Evolutionary conservation across 2,113 vertebrate species (phyloP), one percentile per base, ranked within the genome.

Genomic region (Rostratula benghalensis): DNA sequence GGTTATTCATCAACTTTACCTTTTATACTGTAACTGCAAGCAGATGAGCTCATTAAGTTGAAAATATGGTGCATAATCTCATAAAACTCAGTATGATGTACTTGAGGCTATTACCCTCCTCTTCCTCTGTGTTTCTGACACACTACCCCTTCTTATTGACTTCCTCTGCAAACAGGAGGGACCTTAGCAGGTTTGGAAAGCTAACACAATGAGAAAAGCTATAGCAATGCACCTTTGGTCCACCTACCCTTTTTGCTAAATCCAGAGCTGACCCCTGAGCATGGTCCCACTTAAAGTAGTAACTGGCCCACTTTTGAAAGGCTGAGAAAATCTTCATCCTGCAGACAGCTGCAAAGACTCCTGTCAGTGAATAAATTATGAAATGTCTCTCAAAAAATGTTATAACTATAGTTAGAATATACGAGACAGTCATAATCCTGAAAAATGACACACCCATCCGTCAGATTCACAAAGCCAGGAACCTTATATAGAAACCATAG

Each of bases 401-500:
- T 89, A 59, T 51, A 89, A 64, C 65, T 93, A 50, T 31, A 84
- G 64, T 78, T 89, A 84, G 65, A 87, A 82, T 39, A 75, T 10
- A 81, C 0, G 5, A 76, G 8, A 94, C 92, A 89, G 65, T 94
- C 81, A 89, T 18, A 50, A n/a, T 53, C 11, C 33, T 87, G 48
- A 75, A 63, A 92, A 93, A 50, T 7, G 0, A 83, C 41, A 94
- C 7, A 43, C 16, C 56, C 76, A 84, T 95, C 77, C 96, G 81
- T 81, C 89, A 92, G 30, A 89, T 64, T 50, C 21, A 24, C 83
- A 65, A 63, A 89, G 45, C 56, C 3, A 2, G 41, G 64, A 88
- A 86, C 68, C 75, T 87, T 60, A 68, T 59, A 70, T 85, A 93
- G 50, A 96, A 96, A 90, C 13, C 23, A 25, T 13, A 51, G 22